Evolutionary conservation across 2,113 vertebrate species (phyloP).

Genomic region (Catagonus wagneri): DNA sequence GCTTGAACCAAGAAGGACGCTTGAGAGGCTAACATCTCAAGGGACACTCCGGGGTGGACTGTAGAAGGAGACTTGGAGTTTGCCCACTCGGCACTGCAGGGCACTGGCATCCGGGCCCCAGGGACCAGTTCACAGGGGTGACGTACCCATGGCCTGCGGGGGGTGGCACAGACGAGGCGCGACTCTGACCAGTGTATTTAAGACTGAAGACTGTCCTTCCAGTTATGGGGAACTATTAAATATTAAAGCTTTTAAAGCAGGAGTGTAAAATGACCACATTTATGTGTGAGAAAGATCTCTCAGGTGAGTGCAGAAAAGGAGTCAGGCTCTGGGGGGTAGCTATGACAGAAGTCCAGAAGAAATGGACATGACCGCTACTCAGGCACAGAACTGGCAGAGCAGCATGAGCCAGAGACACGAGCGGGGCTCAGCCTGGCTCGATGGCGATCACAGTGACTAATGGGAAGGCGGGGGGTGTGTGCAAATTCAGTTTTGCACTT

Average conservation of each 20-base stretch:
- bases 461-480: not conserved
- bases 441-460: not conserved
- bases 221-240: not conserved
- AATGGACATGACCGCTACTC: not conserved
- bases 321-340: not conserved
- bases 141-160: not conserved
- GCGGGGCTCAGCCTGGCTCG: fast-evolving
- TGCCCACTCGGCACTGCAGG: not conserved
- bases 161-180: not conserved
- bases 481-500: not conserved
- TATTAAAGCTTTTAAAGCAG: not conserved
- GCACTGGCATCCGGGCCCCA: not conserved
- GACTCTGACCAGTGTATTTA: not conserved
- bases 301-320: not conserved
- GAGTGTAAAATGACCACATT: not conserved
- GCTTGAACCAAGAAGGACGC: not conserved
- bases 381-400: not conserved
- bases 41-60: not conserved
- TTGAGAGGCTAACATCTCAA: not conserved
- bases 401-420: not conserved
- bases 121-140: not conserved
- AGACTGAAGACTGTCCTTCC: not conserved
- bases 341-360: not conserved
- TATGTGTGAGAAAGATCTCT: not conserved
- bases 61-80: not conserved